Base-by-base conservation (phyloP, 2,888 invertebrate species). In the Arctia plantaginis region DNA sequence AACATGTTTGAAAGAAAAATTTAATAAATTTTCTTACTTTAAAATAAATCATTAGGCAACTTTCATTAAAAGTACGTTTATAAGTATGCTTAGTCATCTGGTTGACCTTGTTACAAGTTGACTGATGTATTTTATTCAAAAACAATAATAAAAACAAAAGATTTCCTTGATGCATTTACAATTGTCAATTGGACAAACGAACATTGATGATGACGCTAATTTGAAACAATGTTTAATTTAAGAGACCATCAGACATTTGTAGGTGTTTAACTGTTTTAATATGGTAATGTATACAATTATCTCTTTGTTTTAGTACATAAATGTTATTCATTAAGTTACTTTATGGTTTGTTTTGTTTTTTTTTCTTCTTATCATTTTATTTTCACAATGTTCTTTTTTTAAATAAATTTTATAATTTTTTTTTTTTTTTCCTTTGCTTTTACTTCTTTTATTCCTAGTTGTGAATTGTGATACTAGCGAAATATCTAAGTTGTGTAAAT, bases 201-300 rank as follows among this genome's bases (percentile, higher is more conserved):
- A 18, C 1, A 18, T 18, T 44, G 44, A 44, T 13, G 44, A 18
- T 44, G 47, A 47, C 47, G 47, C 18, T 18, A 47, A 47, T 47
- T 47, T 44, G 27, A 66, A 6, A 6, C 41, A 66, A 66, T 66
- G 66, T 27, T 66, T 66, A 30, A 65, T 39, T 65, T 65, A 35
- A 20, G 10, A 41, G 23, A 18, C 35, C 35, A 12, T 4, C 23
- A 27, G 23, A 23, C 47, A 68, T 47, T 68, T n/a, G 33, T 51
- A 33, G 15, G 23, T 33, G 33, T 12, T 51, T 12, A 47, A 47
- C 47, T 30, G 47, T 33, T 33, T 33, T 30, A 68, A 33, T 30
- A 33, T 33, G 33, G 13, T 47, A 47, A 47, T 47, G 23, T n/a
- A 33, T 4, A 23, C 47, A 33, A 68, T 51, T 68, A 68, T 51